Conservation (phyloP, 2,888 invertebrate species). For the Drosophila mimetica region DNA sequence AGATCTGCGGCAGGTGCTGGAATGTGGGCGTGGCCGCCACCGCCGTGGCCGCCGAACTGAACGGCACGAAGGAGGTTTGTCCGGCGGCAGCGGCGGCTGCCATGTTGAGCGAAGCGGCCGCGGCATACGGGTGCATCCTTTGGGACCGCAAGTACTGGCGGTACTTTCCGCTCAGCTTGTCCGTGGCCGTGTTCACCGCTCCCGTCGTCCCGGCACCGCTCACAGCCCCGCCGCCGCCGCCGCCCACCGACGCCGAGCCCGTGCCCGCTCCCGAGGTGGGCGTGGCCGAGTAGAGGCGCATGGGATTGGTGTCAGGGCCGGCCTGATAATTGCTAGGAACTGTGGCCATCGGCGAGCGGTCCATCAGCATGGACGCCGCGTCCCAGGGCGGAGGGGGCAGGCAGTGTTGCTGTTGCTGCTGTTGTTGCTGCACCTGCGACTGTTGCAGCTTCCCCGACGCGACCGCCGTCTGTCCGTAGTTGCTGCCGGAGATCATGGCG, state of each 20-base stretch:
- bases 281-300: slow-evolving; percentile 57
- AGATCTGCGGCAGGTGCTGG: slow-evolving; percentile 86
- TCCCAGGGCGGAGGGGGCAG: slow-evolving; percentile 72
- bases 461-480: slow-evolving; percentile 52
- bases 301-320: slow-evolving; percentile 84
- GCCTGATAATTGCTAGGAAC: slow-evolving; percentile 85
- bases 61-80: slow-evolving; percentile 85
- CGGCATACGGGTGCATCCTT: slow-evolving; percentile 86
- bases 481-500: slow-evolving; percentile 84
- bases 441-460: slow-evolving; percentile 43
- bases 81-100: slow-evolving; percentile 83
- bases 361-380: slow-evolving; percentile 77
- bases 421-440: slow-evolving; percentile 66
- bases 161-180: slow-evolving; percentile 85
- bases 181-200: slow-evolving; percentile 63
- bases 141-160: slow-evolving; percentile 86
- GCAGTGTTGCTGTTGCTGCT: slow-evolving; percentile 64
- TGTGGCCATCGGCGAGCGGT: slow-evolving; percentile 85
- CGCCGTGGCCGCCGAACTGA: slow-evolving; percentile 77
- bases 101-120: slow-evolving; percentile 75
- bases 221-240: slow-evolving; percentile 20
- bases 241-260: slow-evolving; percentile 43
- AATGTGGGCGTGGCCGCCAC: slow-evolving; percentile 83
- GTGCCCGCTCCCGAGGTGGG: slow-evolving; percentile 47
- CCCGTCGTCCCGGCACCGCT: slow-evolving; percentile 27